Percentiles rank a stretch among this genome's conserved stretches.
Evolutionary conservation across 2,888 invertebrate genomes (phyloP).

Genomic region (Aplocera efformata): DNA sequence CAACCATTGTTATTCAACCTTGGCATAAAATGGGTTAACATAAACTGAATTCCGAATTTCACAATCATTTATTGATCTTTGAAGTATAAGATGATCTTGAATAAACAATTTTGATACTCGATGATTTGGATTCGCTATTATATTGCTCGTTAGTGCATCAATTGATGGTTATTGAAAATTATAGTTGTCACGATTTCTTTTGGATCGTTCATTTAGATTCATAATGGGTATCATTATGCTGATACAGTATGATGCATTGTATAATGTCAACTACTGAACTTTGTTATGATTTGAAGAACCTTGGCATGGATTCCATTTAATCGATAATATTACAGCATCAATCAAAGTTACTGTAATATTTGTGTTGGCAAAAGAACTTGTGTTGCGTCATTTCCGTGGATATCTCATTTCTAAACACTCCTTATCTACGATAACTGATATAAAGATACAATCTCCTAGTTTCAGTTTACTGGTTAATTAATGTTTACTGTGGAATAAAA

Average conservation of each 20-base stretch:
- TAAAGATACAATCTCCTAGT: slow-evolving; percentile 43
- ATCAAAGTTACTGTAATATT: no score
- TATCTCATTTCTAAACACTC: slow-evolving; percentile 28
- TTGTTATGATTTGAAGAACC: slow-evolving; percentile 36
- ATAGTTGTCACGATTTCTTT: slow-evolving; percentile 50
- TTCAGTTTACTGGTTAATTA: slow-evolving; percentile 55
- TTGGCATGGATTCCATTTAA: slow-evolving; percentile 30
- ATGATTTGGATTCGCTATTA: slow-evolving; percentile 49
- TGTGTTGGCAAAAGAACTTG: no score
- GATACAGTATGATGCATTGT: slow-evolving; percentile 27
- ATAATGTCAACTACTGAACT: slow-evolving; percentile 38
- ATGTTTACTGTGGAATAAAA: slow-evolving; percentile 44
- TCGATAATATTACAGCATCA: slow-evolving; percentile 18
- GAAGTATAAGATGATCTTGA: slow-evolving; percentile 49
- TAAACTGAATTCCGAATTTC: slow-evolving; percentile 39
- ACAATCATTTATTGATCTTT: slow-evolving; percentile 56
- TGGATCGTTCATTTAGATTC: slow-evolving; percentile 46
- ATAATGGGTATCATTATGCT: slow-evolving; percentile 37
- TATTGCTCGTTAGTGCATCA: slow-evolving; percentile 51
- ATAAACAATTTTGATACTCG: slow-evolving; percentile 46
- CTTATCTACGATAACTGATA: slow-evolving; percentile 45
- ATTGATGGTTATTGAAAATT: slow-evolving; percentile 34
- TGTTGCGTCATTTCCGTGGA: slow-evolving; percentile 10
- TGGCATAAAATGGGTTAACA: slow-evolving; percentile 50
- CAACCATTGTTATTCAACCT: slow-evolving; percentile 62